These are phyloP conservation scores for Eulemur albifrons DNA, from an alignment of 2,797 vertebrate genomes.

Conservation along the genomic window DNA sequence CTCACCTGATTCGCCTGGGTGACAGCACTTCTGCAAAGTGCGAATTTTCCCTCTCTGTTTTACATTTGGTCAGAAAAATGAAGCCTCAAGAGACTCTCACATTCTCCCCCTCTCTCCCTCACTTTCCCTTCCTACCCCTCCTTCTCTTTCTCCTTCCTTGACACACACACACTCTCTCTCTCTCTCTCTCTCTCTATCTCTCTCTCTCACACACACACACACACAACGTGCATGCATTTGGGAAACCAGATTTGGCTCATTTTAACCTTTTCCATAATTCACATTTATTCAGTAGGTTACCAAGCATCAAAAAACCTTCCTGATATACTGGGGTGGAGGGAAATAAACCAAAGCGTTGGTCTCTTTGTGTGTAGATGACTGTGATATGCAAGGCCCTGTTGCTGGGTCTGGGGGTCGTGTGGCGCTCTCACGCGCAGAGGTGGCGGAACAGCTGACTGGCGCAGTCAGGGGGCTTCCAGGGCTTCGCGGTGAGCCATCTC, in stretches of 20 bases:
- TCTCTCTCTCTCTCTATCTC: no score
- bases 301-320: neutral
- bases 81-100: neutral
- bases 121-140: neutral
- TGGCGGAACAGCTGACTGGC: neutral
- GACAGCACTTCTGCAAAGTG: neutral
- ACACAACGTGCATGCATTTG: neutral
- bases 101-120: neutral
- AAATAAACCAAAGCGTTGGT: neutral
- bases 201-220: no score
- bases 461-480: neutral
- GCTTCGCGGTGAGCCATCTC: neutral
- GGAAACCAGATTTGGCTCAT: neutral
- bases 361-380: neutral
- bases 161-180: no score
- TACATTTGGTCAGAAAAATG: neutral
- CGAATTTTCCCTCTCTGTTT: neutral
- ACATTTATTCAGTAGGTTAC: neutral
- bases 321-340: neutral
- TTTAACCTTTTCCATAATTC: neutral
- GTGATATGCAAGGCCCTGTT: neutral
- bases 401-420: neutral
- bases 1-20: neutral
- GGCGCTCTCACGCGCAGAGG: fast-evolving
- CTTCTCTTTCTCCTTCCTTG: neutral